Evolutionary conservation across 2,888 invertebrate species (phyloP).

Genomic region (Clistopyga incitator): DNA sequence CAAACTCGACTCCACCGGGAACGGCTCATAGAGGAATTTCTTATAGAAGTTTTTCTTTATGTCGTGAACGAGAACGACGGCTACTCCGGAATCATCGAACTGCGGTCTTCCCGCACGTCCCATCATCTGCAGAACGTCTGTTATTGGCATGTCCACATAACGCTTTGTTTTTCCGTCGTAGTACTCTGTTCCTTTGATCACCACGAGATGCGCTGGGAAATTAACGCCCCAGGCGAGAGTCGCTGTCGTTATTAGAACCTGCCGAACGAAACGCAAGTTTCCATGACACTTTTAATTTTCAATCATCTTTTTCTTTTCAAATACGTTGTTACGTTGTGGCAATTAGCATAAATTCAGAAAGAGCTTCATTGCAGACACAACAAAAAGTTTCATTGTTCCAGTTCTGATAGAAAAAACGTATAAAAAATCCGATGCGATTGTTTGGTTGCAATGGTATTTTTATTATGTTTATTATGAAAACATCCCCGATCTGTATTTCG

Average conservation of each 20-base stretch:
- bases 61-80: constrained; percentile 96
- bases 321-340: neutral
- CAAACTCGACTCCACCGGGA: constrained; percentile 98
- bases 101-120: constrained; percentile 99
- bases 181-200: constrained; percentile 99
- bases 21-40: constrained; percentile 99
- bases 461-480: too few species aligned
- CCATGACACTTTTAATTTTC: neutral
- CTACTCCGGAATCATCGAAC: constrained; percentile 96
- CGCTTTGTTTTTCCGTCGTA: constrained; percentile 98
- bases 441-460: too few species aligned
- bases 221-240: constrained; percentile 99
- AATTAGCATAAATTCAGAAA: too few species aligned
- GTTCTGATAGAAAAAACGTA: too few species aligned
- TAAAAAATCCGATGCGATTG: too few species aligned
- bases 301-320: neutral
- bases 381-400: too few species aligned
- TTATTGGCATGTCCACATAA: constrained; percentile 99
- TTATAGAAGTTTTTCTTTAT: constrained; percentile 99
- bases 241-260: constrained; percentile 97
- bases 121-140: constrained; percentile 99
- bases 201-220: constrained; percentile 98
- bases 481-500: too few species aligned
- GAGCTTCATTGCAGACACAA: too few species aligned
- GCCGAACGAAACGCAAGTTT: constrained; percentile 57